Evolutionary conservation across 2,113 vertebrate genomes (phyloP), one percentile per base, ranked within the genome.

Genomic region (Scolopax mira): DNA sequence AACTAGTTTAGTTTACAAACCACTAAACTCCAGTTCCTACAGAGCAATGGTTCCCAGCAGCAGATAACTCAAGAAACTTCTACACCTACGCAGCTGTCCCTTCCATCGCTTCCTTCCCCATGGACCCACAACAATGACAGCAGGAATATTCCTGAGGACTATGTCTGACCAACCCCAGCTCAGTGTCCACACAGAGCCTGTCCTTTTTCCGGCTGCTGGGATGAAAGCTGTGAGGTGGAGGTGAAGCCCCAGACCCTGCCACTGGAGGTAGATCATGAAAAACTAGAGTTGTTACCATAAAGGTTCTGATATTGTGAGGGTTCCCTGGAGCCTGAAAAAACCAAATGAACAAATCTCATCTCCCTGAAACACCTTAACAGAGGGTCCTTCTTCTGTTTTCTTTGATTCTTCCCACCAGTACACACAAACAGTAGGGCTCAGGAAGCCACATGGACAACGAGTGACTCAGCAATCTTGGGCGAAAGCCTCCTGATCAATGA

Each of bases 11-110:
- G 41, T 42, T 42, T 16, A 48, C 42, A 85, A 85, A 60, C 21
- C 54, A 58, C 41, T 35, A 17, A 86, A 62, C 5, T 11, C n/a
- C 70, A 66, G 24, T 46, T 39, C 28, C 85, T 35, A 12, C 1
- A 31, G 9, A 49, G 35, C 23, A 24, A 28, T 24, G 42, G 24
- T 21, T 71, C 31, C 57, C 46, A 57, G 46, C 24, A 66, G 27
- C 52, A 89, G 41, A 3, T 9, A 71, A 18, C 37, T 62, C 48
- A 44, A 15, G 70, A 77, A 64, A 57, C 35, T n/a, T 44, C 41
- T 70, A 66, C 10, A 30, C 7, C 33, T 33, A 7, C 0, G 0
- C 13, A 51, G 31, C 48, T 46, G 37, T 46, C 55, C 28, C 1
- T 24, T 35, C 28, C 35, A 31, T 23, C 0, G 0, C 9, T 61